Evolutionary conservation across 2,888 invertebrate species (phyloP), one percentile per base, ranked within the genome.

Genomic region (Heliconius ismenius): DNA sequence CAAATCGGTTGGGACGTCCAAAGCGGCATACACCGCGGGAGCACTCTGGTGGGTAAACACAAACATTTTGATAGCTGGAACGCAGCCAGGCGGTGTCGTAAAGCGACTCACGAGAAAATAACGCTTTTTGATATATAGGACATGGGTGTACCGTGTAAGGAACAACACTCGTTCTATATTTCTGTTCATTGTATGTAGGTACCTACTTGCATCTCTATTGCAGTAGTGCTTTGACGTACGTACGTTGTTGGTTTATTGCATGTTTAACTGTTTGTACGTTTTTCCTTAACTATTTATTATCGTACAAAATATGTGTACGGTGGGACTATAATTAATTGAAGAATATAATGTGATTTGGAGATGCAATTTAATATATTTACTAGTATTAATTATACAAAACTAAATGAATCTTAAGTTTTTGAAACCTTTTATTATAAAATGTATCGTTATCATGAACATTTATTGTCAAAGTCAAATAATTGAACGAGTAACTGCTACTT

Each of bases 11-110:
- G 67, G 64, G 24, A 76, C 70, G 75, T 78, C 76, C 72, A 74
- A 67, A 76, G 77, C 76, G 75, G 58, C 75, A 70, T 65, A 73
- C 68, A 58, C 43, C 54, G 67, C 68, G 67, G 64, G 68, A 75
- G 82, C 84, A 87, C 87, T 87, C 82, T 76, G 82, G 65, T 75
- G 70, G 65, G 79, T 79, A 79, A 79, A 83, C 82, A 83, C 76
- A 81, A 81, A 82, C 79, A 81, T 79, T 79, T 76, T 68, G 81
- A 76, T 76, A 81, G 76, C 83, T 84, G 85, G 85, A 80, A 32
- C 74, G 28, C 36, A 68, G 84, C 84, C 84, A 84, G 69, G 75
- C 79, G 78, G 79, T 77, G 81, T 80, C 76, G 73, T 76, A 74
- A 78, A 72, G 54, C 67, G 74, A 76, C 75, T 73, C 75, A 70